Evolutionary conservation across 2,888 invertebrate genomes (phyloP).

Genomic region (Troglohyphantes excavatus): DNA sequence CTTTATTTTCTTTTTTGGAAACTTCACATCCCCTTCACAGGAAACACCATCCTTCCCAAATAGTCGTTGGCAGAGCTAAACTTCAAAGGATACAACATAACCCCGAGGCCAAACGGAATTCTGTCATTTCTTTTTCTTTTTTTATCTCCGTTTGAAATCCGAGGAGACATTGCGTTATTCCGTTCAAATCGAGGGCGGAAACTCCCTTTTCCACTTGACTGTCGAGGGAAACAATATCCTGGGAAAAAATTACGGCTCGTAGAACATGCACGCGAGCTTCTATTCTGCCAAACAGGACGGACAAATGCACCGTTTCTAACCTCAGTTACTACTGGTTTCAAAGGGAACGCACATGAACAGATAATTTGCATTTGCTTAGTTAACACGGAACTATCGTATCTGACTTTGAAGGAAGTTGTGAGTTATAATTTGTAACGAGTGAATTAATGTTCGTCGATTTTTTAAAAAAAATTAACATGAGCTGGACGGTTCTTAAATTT

Average conservation of each 20-base stretch:
- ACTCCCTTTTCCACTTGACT: conserved; percentile 56
- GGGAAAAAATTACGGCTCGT: conserved; percentile 29
- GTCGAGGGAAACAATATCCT: conserved; percentile 41
- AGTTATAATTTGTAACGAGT: too few species aligned
- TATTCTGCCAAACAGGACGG: not conserved
- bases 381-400: conserved; percentile 14
- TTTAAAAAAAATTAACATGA: too few species aligned
- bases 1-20: too few species aligned
- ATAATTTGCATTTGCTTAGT: conserved; percentile 43
- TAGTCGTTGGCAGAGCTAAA: not conserved
- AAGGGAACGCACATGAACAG: not conserved
- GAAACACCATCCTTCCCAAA: not conserved
- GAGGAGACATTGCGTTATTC: conserved; percentile 52
- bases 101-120: not conserved
- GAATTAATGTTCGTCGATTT: too few species aligned
- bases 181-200: conserved; percentile 27
- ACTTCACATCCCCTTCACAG: not conserved
- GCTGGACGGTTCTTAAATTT: too few species aligned
- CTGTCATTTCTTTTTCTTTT: not conserved
- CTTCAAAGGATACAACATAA: not conserved
- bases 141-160: not conserved
- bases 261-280: conserved; percentile 35
- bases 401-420: not conserved
- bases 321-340: not conserved
- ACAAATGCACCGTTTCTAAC: not conserved